These are phyloP conservation scores for Gallinago nigripennis DNA, from an alignment of 2,797 vertebrate genomes.

Conservation along the genomic window DNA sequence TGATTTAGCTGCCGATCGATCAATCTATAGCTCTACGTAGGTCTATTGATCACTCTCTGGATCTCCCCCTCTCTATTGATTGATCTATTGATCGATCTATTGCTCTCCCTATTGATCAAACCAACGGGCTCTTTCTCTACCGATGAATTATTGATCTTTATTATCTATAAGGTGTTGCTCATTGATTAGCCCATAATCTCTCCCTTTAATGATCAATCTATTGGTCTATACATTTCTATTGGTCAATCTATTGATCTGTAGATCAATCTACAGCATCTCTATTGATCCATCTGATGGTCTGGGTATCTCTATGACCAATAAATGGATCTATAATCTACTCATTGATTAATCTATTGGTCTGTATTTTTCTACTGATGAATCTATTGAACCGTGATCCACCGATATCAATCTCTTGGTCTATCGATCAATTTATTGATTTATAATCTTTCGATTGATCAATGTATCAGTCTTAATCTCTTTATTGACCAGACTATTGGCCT, in stretches of 20 bases:
- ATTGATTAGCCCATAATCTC: accelerated
- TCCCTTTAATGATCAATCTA: not conserved
- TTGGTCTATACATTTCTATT: not conserved
- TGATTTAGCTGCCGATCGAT: not conserved
- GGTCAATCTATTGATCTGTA: not conserved
- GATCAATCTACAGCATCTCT: not conserved
- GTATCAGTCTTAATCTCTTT: no score
- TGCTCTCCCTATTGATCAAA: accelerated
- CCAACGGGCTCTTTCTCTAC: accelerated
- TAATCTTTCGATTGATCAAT: not conserved
- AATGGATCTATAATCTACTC: not conserved
- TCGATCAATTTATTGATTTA: not conserved
- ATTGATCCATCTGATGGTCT: not conserved
- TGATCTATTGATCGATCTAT: accelerated
- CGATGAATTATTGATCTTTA: not conserved
- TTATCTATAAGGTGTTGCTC: accelerated
- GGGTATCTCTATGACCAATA: not conserved
- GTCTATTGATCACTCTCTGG: not conserved
- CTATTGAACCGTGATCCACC: no score
- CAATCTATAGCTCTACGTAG: not conserved
- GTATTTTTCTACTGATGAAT: not conserved
- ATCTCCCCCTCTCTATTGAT: not conserved
- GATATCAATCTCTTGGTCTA: not conserved
- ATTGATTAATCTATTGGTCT: accelerated
- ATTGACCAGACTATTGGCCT: not conserved